Percentiles rank a stretch among this genome's conserved stretches.
phyloP scores from a whole-genome alignment of 2,888 invertebrate species.

The Troides oblongomaculatus region DNA sequence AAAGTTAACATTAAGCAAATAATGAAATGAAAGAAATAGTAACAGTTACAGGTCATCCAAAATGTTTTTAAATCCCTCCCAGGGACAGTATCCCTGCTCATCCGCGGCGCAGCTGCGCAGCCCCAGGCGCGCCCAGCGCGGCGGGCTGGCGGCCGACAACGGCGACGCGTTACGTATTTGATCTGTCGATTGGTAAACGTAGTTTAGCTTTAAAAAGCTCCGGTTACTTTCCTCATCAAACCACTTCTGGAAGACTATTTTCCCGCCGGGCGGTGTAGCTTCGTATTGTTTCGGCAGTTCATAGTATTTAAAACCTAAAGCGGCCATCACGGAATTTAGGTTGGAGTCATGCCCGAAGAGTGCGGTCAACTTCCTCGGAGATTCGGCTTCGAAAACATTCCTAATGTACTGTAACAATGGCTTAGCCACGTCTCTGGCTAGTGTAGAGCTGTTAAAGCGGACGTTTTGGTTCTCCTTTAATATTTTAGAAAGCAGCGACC shows the following conservation, averaged over 20 bases:
- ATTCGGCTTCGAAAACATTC: slow-evolving; percentile 36
- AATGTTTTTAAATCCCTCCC: slow-evolving; percentile 46
- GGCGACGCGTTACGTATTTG: slow-evolving; percentile 49
- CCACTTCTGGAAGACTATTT: slow-evolving; percentile 66
- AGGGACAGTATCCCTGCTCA: slow-evolving; percentile 50
- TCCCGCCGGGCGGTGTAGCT: slow-evolving; percentile 60
- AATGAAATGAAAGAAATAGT: not conserved
- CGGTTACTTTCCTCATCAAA: slow-evolving; percentile 39
- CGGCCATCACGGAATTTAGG: slow-evolving; percentile 47
- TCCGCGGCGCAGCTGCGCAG: slow-evolving; percentile 46
- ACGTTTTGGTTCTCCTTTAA: slow-evolving; percentile 51
- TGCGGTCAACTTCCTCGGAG: slow-evolving; percentile 45
- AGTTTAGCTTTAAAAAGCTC: slow-evolving; percentile 56
- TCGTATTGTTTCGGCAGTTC: slow-evolving; percentile 52
- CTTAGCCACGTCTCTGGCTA: slow-evolving; percentile 47
- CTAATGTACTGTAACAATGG: slow-evolving; percentile 53
- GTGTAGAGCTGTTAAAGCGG: slow-evolving; percentile 50
- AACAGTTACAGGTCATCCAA: slow-evolving; percentile 22
- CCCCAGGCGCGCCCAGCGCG: slow-evolving; percentile 45
- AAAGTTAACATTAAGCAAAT: too few species aligned
- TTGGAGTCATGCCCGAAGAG: slow-evolving; percentile 67
- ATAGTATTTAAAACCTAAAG: slow-evolving; percentile 50
- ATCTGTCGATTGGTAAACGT: slow-evolving; percentile 50
- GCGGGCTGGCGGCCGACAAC: slow-evolving; percentile 46
- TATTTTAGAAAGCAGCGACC: slow-evolving; percentile 49